Evolutionary conservation across 1,140 invertebrate genomes (phyloP), one percentile per base, ranked within the genome.

Genomic region (Cyclargus thomasi): DNA sequence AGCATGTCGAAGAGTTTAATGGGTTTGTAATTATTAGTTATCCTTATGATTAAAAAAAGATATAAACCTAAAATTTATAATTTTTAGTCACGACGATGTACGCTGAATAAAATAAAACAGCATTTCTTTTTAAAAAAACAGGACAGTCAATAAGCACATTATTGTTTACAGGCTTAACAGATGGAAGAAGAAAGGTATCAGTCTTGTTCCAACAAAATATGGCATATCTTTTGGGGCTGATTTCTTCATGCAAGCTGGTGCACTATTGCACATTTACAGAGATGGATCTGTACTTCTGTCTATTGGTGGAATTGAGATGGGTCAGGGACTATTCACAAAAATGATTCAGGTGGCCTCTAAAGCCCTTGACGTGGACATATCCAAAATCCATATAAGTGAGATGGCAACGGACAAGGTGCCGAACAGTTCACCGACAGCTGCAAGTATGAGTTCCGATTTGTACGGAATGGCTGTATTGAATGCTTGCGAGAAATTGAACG

Each of bases 251-350:
- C 85, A 88, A 74, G 87, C 74, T 23, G 83, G 82, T 3, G 92
- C 92, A 5, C 83, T 94, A 20, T 77, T 95, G 7, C 81, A 92
- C 20, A 86, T 95, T 55, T 94, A 94, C 75, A 91, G 90, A 57
- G 94, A 94, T 66, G 92, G 92, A 22, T 92, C 93, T 16, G 92
- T 95, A 22, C 82, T 93, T 5, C 70, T 95, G 29, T 88, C 92
- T n/a, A 93, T 94, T 71, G 93, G 92, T 53, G 94, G 93, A 22
- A 92, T 94, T 70, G 94, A 95, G 88, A 94, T 94, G 93, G 94
- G 94, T 8, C 94, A 95, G 83, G 94, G 94, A 5, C 81, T 95
- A 6, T 93, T 94, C 72, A 94, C 93, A 7, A 95, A 94, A 80
- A 90, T 91, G 84, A 83, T 90, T 69, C 93, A 94, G 91, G 88